A percentile compares a stretch with the other conserved stretches of the same genome.
These are phyloP conservation scores for Oncorhynchus clarkii DNA, from an alignment of 2,113 vertebrate genomes.

Conservation along the genomic window DNA sequence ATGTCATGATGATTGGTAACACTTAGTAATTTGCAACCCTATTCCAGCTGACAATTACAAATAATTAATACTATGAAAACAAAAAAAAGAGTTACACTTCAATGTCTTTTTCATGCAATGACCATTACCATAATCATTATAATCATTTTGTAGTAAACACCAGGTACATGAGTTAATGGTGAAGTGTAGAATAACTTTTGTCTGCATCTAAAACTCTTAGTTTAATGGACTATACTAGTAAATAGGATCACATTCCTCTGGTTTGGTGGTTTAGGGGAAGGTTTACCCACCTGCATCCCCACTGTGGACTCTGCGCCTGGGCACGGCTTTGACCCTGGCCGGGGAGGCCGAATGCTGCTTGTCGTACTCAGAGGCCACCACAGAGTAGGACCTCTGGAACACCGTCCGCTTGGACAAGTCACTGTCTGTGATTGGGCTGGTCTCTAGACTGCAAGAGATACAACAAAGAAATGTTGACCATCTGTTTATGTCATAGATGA, in stretches of 20 bases:
- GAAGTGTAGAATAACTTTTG: too few species aligned
- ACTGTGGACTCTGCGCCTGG: slow-evolving; percentile 94
- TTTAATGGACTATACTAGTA: too few species aligned
- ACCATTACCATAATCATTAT: too few species aligned
- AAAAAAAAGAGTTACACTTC: too few species aligned
- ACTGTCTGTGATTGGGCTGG: slow-evolving; percentile 96
- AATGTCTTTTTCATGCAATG: too few species aligned
- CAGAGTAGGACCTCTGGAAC: slow-evolving; percentile 96
- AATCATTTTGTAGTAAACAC: too few species aligned
- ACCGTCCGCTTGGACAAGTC: slow-evolving; percentile 95
- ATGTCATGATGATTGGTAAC: too few species aligned
- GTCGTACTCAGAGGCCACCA: slow-evolving; percentile 97
- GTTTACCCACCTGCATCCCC: slow-evolving; percentile 87
- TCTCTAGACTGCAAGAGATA: slow-evolving; percentile 82
- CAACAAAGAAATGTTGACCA: neutral
- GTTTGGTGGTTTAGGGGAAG: neutral
- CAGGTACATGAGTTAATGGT: too few species aligned
- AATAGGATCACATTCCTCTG: neutral
- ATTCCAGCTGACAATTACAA: too few species aligned
- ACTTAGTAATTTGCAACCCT: too few species aligned
- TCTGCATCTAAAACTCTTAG: too few species aligned
- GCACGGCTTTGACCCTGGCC: slow-evolving; percentile 92
- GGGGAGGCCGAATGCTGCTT: slow-evolving; percentile 96
- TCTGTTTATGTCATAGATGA: neutral
- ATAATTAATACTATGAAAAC: too few species aligned